A percentile compares a stretch with the other conserved stretches of the same genome.
phyloP scores from a whole-genome alignment of 2,113 vertebrate genomes.

The Dolichallabes microphthalmus region DNA sequence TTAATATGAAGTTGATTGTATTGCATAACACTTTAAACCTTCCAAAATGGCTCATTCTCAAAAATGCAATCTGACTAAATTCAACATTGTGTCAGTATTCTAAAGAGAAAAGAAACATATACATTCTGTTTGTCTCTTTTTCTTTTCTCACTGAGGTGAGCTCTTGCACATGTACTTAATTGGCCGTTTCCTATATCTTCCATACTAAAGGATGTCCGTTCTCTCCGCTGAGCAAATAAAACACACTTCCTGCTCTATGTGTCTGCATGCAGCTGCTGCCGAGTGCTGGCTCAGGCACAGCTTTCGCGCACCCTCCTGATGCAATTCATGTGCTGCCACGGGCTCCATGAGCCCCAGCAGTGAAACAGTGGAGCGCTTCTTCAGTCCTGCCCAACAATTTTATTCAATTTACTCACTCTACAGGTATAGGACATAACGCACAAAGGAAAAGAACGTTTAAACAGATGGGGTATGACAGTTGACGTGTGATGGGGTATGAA shows the following conservation, averaged over 20 bases:
- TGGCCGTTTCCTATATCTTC: constrained; percentile 65
- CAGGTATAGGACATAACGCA: not conserved
- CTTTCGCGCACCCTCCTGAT: constrained; percentile 15
- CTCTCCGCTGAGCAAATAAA: constrained; percentile 60
- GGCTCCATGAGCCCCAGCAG: constrained; percentile 13
- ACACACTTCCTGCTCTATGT: constrained; percentile 46
- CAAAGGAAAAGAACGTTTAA: not conserved
- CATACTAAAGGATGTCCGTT: constrained; percentile 59
- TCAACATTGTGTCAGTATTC: not conserved
- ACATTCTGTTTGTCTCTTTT: not conserved
- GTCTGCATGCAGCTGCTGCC: constrained; percentile 47
- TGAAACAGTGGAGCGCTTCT: not conserved
- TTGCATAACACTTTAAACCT: not conserved
- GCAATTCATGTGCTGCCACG: constrained; percentile 1
- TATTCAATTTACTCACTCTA: not conserved
- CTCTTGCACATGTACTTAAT: constrained; percentile 53
- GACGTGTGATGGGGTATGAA: not conserved
- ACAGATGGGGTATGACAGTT: not conserved
- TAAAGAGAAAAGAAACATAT: not conserved
- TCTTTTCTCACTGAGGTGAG: constrained; percentile 45
- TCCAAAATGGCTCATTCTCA: not conserved
- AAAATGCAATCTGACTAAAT: not conserved
- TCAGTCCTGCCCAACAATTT: constrained; percentile 9
- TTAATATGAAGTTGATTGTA: not conserved
- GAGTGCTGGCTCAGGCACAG: constrained; percentile 21